Evolutionary conservation across 2,797 vertebrate genomes (phyloP).

Genomic region (Phrynocephalus forsythii): DNA sequence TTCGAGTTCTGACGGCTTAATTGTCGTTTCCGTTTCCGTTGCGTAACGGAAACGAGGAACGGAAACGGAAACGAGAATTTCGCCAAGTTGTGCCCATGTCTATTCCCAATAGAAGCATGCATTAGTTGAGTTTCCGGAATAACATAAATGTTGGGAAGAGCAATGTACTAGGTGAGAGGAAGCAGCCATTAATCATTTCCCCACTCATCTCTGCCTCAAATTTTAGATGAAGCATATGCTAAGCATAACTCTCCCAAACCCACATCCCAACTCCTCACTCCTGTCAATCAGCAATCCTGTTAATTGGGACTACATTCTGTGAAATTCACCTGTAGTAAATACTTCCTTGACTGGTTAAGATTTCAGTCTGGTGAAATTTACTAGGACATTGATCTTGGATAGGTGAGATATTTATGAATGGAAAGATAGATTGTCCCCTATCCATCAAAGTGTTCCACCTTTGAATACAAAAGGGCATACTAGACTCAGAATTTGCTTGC

Average conservation of each 20-base stretch:
- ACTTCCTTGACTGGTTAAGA: not conserved
- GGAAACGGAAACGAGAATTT: no score
- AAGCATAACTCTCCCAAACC: not conserved
- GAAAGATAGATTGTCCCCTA: not conserved
- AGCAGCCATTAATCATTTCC: no score
- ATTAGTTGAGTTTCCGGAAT: not conserved
- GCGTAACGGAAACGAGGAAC: no score
- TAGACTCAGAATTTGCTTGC: not conserved
- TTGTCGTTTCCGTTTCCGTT: no score
- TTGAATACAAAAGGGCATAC: rapidly evolving
- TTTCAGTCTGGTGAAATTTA: not conserved
- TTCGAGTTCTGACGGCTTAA: no score
- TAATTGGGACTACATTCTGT: not conserved
- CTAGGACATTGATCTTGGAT: not conserved
- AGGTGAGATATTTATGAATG: not conserved
- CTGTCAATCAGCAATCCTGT: not conserved
- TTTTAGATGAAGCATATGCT: not conserved
- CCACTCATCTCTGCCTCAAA: not conserved
- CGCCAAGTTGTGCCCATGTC: no score
- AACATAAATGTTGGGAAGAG: not conserved
- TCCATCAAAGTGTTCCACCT: not conserved
- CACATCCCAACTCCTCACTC: not conserved
- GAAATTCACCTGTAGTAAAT: not conserved
- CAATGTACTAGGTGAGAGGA: not conserved
- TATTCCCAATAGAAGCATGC: no score